Evolutionary conservation across 1,140 invertebrate species (phyloP).

Genomic region (Drosophila arizonae): DNA sequence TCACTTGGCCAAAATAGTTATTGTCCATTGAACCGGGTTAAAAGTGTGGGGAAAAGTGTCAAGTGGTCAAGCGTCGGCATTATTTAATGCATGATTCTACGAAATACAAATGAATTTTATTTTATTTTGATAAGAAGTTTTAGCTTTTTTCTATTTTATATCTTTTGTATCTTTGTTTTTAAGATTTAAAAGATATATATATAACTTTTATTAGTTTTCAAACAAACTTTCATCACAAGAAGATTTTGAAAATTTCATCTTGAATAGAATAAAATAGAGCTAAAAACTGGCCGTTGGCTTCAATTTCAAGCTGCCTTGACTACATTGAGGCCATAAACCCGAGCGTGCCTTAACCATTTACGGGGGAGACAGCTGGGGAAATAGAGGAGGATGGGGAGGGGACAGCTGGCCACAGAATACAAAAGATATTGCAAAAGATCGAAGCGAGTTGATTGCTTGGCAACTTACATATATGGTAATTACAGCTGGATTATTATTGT

Average conservation of each 20-base stretch:
- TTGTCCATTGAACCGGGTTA: constrained; percentile 7
- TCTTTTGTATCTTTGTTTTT: too few relatives aligned
- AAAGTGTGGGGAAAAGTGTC: constrained; percentile 3
- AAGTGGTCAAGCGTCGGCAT: background rate
- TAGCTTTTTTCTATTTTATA: too few relatives aligned
- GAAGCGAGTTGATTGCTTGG: constrained; percentile 49
- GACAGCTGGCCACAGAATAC: constrained; percentile 19
- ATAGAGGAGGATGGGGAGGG: background rate
- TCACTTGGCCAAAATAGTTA: constrained; percentile 64
- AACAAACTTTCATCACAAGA: too few relatives aligned
- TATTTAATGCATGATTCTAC: too few relatives aligned
- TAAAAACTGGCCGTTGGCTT: background rate
- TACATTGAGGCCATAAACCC: constrained; percentile 13
- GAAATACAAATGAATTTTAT: too few relatives aligned
- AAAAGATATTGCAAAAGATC: constrained; percentile 54
- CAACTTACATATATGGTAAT: constrained; percentile 70
- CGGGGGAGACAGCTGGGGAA: background rate
- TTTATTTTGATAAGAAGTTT: too few relatives aligned
- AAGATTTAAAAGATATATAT: too few relatives aligned
- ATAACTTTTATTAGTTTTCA: too few relatives aligned
- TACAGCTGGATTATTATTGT: constrained; percentile 59
- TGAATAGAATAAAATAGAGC: background rate
- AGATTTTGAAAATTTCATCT: too few relatives aligned
- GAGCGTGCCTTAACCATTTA: constrained; percentile 4
- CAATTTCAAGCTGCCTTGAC: constrained; percentile 14